These are phyloP conservation scores for Trachelus troglodyta DNA, from an alignment of 2,888 invertebrate genomes.

Conservation along the genomic window DNA sequence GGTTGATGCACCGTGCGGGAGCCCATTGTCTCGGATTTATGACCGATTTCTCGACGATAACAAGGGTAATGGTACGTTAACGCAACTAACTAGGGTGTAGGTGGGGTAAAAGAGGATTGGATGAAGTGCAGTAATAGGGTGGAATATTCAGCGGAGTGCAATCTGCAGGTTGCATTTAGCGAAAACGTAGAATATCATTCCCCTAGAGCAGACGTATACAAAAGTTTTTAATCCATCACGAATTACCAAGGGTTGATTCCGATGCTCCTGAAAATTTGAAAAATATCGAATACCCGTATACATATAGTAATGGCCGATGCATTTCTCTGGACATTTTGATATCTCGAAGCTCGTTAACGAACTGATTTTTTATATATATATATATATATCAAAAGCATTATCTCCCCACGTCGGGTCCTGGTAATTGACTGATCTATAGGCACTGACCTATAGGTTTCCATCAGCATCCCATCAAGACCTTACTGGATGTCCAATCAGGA, in stretches of 20 bases:
- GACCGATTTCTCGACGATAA: not conserved
- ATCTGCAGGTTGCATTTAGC: not conserved
- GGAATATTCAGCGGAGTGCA: not conserved
- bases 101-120: not conserved
- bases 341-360: not conserved
- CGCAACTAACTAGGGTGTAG: not conserved
- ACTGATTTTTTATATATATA: not conserved
- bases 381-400: not conserved
- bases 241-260: not conserved
- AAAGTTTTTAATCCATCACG: not conserved
- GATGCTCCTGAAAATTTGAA: not conserved
- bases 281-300: not conserved
- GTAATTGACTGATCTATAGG: not conserved
- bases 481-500: not conserved
- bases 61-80: not conserved
- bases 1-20: not conserved
- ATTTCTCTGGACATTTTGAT: not conserved
- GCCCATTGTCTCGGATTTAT: not conserved
- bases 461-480: not conserved
- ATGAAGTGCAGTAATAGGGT: not conserved
- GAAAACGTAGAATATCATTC: not conserved
- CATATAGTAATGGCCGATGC: not conserved
- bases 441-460: not conserved
- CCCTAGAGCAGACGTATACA: not conserved
- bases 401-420: not conserved